Conservation (phyloP, 37 sponge, comb jelly and placozoan species). For the Theonella swinhoei region DNA sequence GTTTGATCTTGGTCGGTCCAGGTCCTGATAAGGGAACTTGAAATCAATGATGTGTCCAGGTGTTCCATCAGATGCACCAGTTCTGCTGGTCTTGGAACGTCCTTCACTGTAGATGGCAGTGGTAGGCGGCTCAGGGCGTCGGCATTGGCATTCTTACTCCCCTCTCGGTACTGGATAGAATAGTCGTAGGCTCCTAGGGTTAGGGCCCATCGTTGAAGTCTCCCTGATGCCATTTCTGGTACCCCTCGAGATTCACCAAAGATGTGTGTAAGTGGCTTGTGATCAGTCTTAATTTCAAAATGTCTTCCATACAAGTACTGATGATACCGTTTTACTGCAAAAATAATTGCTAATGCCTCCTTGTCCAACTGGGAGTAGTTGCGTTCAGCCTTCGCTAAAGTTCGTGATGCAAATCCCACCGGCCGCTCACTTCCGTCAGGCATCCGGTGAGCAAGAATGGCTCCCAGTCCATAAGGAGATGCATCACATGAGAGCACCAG, state of each 20-base stretch:
- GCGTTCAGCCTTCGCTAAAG: slow-evolving; percentile 24
- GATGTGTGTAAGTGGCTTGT: slow-evolving; percentile 22
- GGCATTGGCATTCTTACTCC: slow-evolving; percentile 17
- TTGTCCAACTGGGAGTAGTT: no score
- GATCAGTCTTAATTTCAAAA: slow-evolving; percentile 23
- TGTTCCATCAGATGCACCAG: slow-evolving; percentile 19
- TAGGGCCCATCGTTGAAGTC: slow-evolving; percentile 18
- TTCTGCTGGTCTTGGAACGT: slow-evolving; percentile 4
- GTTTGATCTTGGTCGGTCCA: slow-evolving; percentile 36
- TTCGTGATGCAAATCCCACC: slow-evolving; percentile 34
- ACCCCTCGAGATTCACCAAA: slow-evolving; percentile 7
- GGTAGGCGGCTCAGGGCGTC: slow-evolving; percentile 29
- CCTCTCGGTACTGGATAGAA: slow-evolving; percentile 14
- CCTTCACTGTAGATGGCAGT: background rate
- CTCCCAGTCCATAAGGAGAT: no score
- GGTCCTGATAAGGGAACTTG: background rate
- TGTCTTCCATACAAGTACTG: slow-evolving; percentile 26
- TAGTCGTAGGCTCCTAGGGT: slow-evolving; percentile 37
- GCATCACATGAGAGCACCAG: slow-evolving; percentile 52
- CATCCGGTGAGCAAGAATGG: slow-evolving; percentile 29
- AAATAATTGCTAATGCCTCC: no score
- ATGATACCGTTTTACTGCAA: no score
- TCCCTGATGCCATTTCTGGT: slow-evolving; percentile 25
- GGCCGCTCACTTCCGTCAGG: slow-evolving; percentile 30
- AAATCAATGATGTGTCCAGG: background rate